Evolutionary conservation across 2,797 vertebrate species (phyloP).

Genomic region (Iguana delicatissima): DNA sequence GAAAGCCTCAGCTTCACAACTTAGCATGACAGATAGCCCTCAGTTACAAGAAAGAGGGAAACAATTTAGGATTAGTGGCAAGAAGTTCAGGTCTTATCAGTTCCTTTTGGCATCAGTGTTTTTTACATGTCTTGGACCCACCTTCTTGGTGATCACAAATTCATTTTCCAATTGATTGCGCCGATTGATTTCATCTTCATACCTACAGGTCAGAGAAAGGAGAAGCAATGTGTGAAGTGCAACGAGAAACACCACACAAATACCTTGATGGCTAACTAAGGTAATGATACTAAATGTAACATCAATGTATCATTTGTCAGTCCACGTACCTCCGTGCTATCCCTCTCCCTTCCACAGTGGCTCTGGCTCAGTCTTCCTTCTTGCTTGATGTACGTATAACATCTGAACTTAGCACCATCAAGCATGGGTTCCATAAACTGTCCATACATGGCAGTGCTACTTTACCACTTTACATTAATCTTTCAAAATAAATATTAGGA

Average conservation of each 20-base stretch:
- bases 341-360: not conserved
- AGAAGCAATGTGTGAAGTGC: not conserved
- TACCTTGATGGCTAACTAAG: not conserved
- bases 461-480: not conserved
- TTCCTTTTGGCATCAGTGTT: not conserved
- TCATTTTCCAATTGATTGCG: conserved; percentile 69
- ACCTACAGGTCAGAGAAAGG: conserved; percentile 50
- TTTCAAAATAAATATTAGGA: not conserved
- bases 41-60: not conserved
- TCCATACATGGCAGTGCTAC: not conserved
- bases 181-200: conserved; percentile 70
- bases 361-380: not conserved
- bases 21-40: too few species aligned
- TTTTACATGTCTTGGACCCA: not conserved
- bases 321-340: too few species aligned
- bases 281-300: not conserved
- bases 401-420: not conserved
- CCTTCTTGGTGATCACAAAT: conserved; percentile 72
- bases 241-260: not conserved
- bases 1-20: too few species aligned
- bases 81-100: not conserved
- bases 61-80: not conserved
- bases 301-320: not conserved
- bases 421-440: not conserved
- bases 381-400: not conserved